Evolutionary conservation across 1,140 invertebrate genomes (phyloP), one percentile per base, ranked within the genome.

Genomic region (Matsumurasca onukii): DNA sequence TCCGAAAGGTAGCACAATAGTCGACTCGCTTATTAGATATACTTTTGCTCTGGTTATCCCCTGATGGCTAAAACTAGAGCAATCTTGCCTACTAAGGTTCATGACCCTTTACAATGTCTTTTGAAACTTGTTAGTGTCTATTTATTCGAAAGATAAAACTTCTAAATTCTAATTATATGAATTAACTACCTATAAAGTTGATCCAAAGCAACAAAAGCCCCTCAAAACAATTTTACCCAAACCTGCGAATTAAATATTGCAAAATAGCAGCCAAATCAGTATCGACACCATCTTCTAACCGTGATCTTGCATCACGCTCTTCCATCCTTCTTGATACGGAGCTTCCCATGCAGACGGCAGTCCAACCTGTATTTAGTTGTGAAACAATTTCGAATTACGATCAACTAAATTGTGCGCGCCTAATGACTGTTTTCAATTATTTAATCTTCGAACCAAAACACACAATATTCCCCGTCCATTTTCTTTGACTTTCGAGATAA

Each of bases 171-270:
- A n/a, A 29, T 24, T 66, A 29, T 24, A 25, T 29, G n/a, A 66
- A 66, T 29, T 51, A 49, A 48, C n/a, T 25, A 17, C 22, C 45
- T 45, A 25, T 39, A 30, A 52, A 0, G 51, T 15, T 29, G 17
- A 66, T 25, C 64, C 31, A 3, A 12, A 39, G 45, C 25, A n/a
- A 65, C 24, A 65, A 65, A 65, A 29, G 9, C 25, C 48, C 49
- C 22, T 67, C 24, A 68, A 62, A 31, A 29, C 68, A 71, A 69
- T 69, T 63, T 51, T 22, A 49, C 45, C 55, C 48, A 68, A 78
- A 82, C 80, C 81, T 82, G 75, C 77, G 76, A 72, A 82, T 78
- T 59, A 82, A 68, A 73, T 77, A 78, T 68, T 80, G 78, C 68
- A 83, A 76, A 64, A 82, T 74, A 57, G 77, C 77, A 64, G 78